Base-by-base conservation (phyloP, 2,888 invertebrate species). In the Corbicula japonica region DNA sequence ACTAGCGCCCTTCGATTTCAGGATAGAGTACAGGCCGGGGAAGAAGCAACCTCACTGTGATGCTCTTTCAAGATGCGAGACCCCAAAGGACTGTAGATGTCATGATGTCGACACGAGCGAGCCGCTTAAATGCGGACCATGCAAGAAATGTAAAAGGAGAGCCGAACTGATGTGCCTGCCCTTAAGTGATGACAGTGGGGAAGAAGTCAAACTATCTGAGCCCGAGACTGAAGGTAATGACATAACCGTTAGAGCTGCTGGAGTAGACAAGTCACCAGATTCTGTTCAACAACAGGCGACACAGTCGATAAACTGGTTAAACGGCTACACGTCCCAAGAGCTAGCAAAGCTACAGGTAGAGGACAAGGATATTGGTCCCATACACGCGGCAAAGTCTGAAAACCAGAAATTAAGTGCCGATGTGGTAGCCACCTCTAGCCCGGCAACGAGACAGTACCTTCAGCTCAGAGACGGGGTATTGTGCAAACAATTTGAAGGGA, bases 101-200 rank as follows among this genome's bases (percentile, higher is more conserved):
- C 61, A 23, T 34, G 48, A 69, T 8, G 44, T 44, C 5, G 75
- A 69, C 38, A 75, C 54, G 32, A 4, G n/a, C 1, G 69, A 75
- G 26, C 30, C 21, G n/a, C 44, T 75, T 6, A 75, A 62, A 46
- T 75, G 75, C 46, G 68, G 62, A 15, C 75, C 68, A 23, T 68
- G 75, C 35, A 41, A n/a, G 8, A 75, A 69, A 35, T 68, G 75
- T 26, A n/a, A 8, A n/a, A 63, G 46, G 18, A 30, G 63, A 32
- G 48, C 63, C 4, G 28, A 63, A 28, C 15, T 15, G 10, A 63
- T 63, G 63, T 23, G 21, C 8, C 18, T 15, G n/a, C n/a, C n/a
- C n/a, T n/a, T n/a, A n/a, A n/a, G n/a, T n/a, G n/a, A n/a, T n/a
- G n/a, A n/a, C n/a, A n/a, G n/a, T n/a, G n/a, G n/a, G n/a, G n/a